A percentile compares a stretch with the other conserved stretches of the same genome.
Conservation (phyloP, 2,797 vertebrate genomes). For the Phyllotis vaccarum region DNA sequence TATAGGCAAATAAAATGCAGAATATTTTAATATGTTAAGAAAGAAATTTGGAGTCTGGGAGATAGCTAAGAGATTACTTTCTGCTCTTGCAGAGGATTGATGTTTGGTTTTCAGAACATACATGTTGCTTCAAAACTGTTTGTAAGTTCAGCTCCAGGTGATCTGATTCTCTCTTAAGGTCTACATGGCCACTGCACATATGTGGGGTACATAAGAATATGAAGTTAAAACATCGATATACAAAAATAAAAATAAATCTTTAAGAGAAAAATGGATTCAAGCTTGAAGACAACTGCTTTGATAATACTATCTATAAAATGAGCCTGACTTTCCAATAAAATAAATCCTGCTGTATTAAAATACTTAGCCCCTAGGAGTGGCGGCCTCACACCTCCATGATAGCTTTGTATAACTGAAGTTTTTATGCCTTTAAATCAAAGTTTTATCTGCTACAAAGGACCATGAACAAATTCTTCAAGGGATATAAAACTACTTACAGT, state of each 20-base stretch:
- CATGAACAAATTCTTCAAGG: background rate
- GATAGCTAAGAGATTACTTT: background rate
- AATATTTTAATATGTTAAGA: background rate
- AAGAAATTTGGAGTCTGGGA: background rate
- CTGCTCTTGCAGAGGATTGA: background rate
- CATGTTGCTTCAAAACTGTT: background rate
- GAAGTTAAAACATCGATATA: background rate
- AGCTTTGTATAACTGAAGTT: background rate
- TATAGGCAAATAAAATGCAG: constrained; percentile 29
- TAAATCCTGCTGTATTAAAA: background rate
- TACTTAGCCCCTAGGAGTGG: background rate
- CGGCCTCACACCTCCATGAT: background rate
- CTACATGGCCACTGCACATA: background rate
- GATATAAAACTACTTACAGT: background rate
- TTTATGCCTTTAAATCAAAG: background rate
- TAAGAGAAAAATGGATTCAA: constrained; percentile 15
- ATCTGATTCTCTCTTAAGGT: background rate
- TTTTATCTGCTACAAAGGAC: constrained; percentile 4
- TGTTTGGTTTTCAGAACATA: background rate
- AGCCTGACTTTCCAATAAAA: background rate
- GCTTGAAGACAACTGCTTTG: constrained; percentile 33
- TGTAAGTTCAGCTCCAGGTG: background rate
- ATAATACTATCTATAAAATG: constrained; percentile 18
- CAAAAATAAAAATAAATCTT: background rate
- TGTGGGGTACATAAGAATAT: background rate